Evolutionary conservation across 2,888 invertebrate genomes (phyloP), one percentile per base, ranked within the genome.

Genomic region (Rhagophthalmus giganteus): DNA sequence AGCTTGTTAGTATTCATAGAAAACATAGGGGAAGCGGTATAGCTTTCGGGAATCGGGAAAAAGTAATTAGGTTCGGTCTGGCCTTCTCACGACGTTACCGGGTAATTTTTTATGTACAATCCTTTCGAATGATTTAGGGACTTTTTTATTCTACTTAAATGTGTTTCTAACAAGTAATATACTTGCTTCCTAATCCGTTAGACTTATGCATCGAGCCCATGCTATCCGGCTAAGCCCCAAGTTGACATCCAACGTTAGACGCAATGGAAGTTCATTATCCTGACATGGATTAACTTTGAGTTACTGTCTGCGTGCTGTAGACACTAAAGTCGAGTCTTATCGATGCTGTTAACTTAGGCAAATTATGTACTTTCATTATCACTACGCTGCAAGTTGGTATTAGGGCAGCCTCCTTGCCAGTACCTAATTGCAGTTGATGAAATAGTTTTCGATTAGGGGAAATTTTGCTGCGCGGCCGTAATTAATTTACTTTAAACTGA

Each of bases 1-100:
- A 41, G 30, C 47, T 47, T 35, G 47, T 53, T 53, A 53, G 47
- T 53, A 53, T 53, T 47, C 53, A 53, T 53, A 47, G 47, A 53
- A 53, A 53, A 53, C 47, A 53, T 46, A 30, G 33, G 40, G 48
- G 13, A 15, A 15, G 27, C 30, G 11, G 49, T 28, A 26, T 49
- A 42, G 34, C 42, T 42, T 42, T 28, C 28, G 42, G 31, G 32
- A 39, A 30, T 30, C 26, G 15, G 28, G 10, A 44, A 39, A 46
- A 52, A 38, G 45, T 40, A 46, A 46, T 52, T 46, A 46, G 30
- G 24, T 25, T 16, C 44, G 34, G 12, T 27, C 13, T 27, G 11
- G 27, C 34, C 26, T 27, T 44, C 33, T 20, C 2, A 9, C 15
- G 13, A 9, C 14, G 13, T 7, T 20, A 20, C 20, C 3, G 7